Evolutionary conservation across 2,797 vertebrate genomes (phyloP).

Genomic region (Pseudochirops corinnae): DNA sequence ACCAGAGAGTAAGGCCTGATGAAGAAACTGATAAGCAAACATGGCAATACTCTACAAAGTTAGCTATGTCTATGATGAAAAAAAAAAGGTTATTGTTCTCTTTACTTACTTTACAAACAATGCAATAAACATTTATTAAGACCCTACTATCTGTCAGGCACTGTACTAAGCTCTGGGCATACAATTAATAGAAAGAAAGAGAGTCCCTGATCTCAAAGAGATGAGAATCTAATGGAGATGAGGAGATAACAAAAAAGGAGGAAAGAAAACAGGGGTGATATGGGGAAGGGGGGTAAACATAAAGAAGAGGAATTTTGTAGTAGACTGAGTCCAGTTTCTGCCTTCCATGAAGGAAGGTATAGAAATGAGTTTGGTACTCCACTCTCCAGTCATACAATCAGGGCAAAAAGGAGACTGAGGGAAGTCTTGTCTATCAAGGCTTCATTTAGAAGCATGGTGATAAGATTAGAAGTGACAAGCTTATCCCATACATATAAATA

Average conservation of each 20-base stretch:
- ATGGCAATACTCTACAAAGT: neutral
- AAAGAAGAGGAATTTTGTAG: neutral
- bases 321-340: neutral
- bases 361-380: neutral
- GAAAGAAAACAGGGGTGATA: no score
- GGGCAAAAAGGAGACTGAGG: neutral
- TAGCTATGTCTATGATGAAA: neutral
- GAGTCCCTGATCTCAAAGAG: neutral
- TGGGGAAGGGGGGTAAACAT: neutral
- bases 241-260: neutral
- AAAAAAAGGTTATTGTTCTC: neutral
- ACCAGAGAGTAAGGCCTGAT: neutral
- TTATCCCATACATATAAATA: neutral
- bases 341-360: neutral
- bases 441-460: neutral
- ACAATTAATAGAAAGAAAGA: neutral
- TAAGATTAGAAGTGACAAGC: neutral
- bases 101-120: neutral
- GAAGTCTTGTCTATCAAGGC: neutral
- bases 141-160: neutral
- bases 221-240: neutral
- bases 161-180: neutral
- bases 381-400: neutral
- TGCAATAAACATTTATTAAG: neutral
- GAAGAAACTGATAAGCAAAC: neutral